A percentile compares a stretch with the other conserved stretches of the same genome.
phyloP scores from a whole-genome alignment of 2,797 vertebrate species.

The Acrossocheilus fasciatus region DNA sequence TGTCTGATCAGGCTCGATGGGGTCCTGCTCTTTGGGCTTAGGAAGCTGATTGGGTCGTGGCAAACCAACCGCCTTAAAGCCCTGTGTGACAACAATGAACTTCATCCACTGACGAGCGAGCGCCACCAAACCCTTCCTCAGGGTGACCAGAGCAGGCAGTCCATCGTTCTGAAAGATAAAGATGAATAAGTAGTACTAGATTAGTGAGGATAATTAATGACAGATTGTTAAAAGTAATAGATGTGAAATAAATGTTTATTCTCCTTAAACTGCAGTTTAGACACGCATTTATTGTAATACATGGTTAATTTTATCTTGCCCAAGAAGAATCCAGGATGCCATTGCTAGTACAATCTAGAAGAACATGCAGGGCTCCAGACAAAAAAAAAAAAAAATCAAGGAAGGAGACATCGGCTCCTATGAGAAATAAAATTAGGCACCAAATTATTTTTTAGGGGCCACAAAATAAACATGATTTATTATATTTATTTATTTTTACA shows the following conservation, averaged over 20 bases:
- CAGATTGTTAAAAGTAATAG: neutral
- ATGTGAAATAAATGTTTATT: neutral
- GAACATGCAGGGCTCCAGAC: neutral
- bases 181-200: neutral
- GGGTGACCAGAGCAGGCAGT: slow-evolving; percentile 94
- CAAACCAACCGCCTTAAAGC: slow-evolving; percentile 94
- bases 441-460: no score
- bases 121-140: slow-evolving; percentile 97
- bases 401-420: no score
- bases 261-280: neutral
- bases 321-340: neutral
- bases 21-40: slow-evolving; percentile 80
- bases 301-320: neutral
- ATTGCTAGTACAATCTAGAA: neutral
- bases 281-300: neutral
- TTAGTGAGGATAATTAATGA: neutral
- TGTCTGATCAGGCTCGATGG: slow-evolving; percentile 76
- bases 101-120: slow-evolving; percentile 99
- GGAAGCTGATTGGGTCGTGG: slow-evolving; percentile 87
- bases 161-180: slow-evolving; percentile 86
- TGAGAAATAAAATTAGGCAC: no score
- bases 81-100: slow-evolving; percentile 98
- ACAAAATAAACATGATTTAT: no score
- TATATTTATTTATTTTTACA: no score
- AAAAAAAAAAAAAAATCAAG: no score